These are phyloP conservation scores for Synaphobranchus kaupii DNA, from an alignment of 2,797 vertebrate species.

Conservation along the genomic window DNA sequence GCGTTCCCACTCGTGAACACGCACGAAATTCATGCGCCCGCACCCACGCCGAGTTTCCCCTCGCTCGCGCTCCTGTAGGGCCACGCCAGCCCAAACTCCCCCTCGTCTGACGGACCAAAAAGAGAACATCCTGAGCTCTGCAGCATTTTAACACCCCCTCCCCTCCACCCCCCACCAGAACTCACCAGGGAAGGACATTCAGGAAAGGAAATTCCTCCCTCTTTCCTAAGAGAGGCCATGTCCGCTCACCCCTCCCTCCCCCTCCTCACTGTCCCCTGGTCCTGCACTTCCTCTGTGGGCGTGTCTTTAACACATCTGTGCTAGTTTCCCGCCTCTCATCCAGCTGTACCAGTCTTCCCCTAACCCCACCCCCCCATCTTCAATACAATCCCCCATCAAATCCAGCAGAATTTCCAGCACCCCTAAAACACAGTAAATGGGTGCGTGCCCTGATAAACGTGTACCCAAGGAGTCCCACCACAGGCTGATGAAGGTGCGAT, in stretches of 20 bases:
- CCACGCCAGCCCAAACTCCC: too few relatives aligned
- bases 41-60: not conserved
- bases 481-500: not conserved
- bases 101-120: not conserved
- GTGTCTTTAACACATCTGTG: not conserved
- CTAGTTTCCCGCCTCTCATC: not conserved
- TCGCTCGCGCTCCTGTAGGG: not conserved
- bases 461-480: not conserved
- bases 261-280: not conserved
- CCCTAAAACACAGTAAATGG: not conserved
- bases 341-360: not conserved
- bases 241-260: too few relatives aligned
- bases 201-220: not conserved
- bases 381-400: not conserved
- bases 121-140: not conserved
- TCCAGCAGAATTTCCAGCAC: not conserved
- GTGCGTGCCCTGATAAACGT: not conserved
- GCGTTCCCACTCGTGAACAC: not conserved
- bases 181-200: not conserved
- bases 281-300: not conserved
- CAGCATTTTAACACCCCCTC: not conserved
- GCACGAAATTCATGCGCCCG: not conserved
- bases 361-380: not conserved
- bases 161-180: not conserved
- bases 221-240: not conserved